Conservation (phyloP, 2,797 vertebrate species). For the Sparus aurata region DNA sequence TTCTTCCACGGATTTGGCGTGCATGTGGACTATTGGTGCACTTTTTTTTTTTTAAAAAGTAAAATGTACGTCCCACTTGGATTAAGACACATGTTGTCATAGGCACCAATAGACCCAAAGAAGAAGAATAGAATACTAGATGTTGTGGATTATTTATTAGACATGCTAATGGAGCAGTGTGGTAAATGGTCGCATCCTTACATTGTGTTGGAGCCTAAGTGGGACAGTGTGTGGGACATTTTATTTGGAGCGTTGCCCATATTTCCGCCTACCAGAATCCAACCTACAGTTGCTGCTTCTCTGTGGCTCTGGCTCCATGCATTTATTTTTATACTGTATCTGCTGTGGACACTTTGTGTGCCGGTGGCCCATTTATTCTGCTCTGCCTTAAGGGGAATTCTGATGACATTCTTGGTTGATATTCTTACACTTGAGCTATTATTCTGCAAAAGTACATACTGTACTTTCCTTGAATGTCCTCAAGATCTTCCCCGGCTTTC, state of each 20-base stretch:
- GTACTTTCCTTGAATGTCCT: slow-evolving; percentile 70
- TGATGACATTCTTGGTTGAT: slow-evolving; percentile 72
- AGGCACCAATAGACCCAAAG: slow-evolving; percentile 32
- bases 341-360: slow-evolving; percentile 75
- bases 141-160: slow-evolving; percentile 23
- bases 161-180: slow-evolving; percentile 36
- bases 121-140: not conserved
- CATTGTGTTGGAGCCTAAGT: slow-evolving; percentile 50
- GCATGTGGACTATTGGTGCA: slow-evolving; percentile 37
- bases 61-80: slow-evolving; percentile 18
- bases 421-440: slow-evolving; percentile 69
- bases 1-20: slow-evolving; percentile 50
- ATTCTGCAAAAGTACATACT: slow-evolving; percentile 76
- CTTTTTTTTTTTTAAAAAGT: slow-evolving; percentile 17
- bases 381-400: slow-evolving; percentile 69
- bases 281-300: slow-evolving; percentile 62
- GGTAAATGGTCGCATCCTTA: slow-evolving; percentile 37
- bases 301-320: slow-evolving; percentile 52
- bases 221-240: slow-evolving; percentile 72
- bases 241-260: slow-evolving; percentile 60
- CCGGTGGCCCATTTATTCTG: slow-evolving; percentile 78
- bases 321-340: slow-evolving; percentile 78
- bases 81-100: slow-evolving; percentile 23
- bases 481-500: slow-evolving; percentile 36
- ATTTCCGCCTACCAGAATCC: slow-evolving; percentile 60